phyloP scores from a whole-genome alignment of 1,140 invertebrate species.

The Matsumurasca onukii region DNA sequence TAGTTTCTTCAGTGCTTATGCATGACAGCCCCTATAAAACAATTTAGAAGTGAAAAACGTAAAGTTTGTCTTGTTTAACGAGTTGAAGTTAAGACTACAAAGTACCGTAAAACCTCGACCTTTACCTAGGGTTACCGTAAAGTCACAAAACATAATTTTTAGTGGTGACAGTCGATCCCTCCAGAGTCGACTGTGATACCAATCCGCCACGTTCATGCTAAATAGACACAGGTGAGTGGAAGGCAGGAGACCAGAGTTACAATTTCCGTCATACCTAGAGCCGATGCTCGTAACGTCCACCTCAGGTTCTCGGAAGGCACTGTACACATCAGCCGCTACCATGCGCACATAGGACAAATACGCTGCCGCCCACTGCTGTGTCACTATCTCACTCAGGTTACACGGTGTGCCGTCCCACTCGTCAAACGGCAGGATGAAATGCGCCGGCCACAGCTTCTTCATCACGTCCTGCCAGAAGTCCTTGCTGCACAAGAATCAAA shows the following conservation, averaged over 20 bases:
- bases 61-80: too few species aligned
- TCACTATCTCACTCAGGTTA: constrained; percentile 64
- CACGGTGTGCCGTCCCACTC: constrained; percentile 78
- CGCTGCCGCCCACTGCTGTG: constrained; percentile 69
- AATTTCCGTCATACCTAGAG: constrained; percentile 39
- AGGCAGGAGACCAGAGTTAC: not conserved
- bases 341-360: constrained; percentile 72
- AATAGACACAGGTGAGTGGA: not conserved
- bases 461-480: constrained; percentile 81
- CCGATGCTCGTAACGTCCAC: constrained; percentile 43
- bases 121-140: not conserved
- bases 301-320: constrained; percentile 73
- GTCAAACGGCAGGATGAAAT: constrained; percentile 69
- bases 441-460: constrained; percentile 72
- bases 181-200: not conserved
- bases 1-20: too few species aligned
- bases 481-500: constrained; percentile 52
- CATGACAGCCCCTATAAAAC: too few species aligned
- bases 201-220: not conserved
- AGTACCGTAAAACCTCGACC: too few species aligned
- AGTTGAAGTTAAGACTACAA: too few species aligned
- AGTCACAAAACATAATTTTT: not conserved
- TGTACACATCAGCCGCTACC: constrained; percentile 86
- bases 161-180: not conserved
- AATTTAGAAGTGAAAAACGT: too few species aligned